A percentile compares a stretch with the other conserved stretches of the same genome.
phyloP scores from a whole-genome alignment of 2,797 vertebrate species.

The Dipus sagitta region DNA sequence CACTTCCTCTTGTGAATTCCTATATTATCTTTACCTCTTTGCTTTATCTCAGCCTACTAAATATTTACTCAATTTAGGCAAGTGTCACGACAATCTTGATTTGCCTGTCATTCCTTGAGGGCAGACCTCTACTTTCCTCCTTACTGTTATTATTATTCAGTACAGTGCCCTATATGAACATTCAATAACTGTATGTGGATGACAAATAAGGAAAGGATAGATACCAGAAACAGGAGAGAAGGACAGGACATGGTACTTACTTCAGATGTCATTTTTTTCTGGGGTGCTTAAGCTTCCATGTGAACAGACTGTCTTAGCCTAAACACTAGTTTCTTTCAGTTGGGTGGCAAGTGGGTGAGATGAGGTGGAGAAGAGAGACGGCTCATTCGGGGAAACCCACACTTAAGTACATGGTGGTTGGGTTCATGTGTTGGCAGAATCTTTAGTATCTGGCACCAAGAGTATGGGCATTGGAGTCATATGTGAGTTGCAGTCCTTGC shows the following conservation, averaged over 20 bases:
- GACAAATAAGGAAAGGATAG: conserved; percentile 23
- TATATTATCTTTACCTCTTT: conserved; percentile 27
- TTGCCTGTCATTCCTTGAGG: background rate
- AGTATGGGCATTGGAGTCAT: background rate
- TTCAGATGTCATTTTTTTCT: conserved; percentile 43
- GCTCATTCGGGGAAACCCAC: background rate
- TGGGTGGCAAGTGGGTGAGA: background rate
- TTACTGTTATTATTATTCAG: conserved; percentile 36
- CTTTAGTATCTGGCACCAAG: background rate
- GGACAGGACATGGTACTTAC: conserved; percentile 33
- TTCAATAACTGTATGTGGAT: conserved; percentile 22
- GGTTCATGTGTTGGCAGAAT: background rate
- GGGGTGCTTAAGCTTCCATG: background rate
- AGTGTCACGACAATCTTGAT: background rate
- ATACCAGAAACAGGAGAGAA: conserved; percentile 30
- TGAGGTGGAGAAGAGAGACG: background rate
- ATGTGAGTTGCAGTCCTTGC: conserved; percentile 6
- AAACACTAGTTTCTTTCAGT: conserved; percentile 7
- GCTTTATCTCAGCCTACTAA: conserved; percentile 18
- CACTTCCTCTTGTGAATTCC: background rate
- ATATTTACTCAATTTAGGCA: background rate
- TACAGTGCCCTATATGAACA: background rate
- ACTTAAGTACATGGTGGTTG: background rate
- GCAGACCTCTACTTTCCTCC: background rate
- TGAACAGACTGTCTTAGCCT: background rate